Percentiles rank a stretch among this genome's conserved stretches.
These are phyloP conservation scores for Caprella mutica DNA, from an alignment of 2,888 invertebrate genomes.

Conservation along the genomic window DNA sequence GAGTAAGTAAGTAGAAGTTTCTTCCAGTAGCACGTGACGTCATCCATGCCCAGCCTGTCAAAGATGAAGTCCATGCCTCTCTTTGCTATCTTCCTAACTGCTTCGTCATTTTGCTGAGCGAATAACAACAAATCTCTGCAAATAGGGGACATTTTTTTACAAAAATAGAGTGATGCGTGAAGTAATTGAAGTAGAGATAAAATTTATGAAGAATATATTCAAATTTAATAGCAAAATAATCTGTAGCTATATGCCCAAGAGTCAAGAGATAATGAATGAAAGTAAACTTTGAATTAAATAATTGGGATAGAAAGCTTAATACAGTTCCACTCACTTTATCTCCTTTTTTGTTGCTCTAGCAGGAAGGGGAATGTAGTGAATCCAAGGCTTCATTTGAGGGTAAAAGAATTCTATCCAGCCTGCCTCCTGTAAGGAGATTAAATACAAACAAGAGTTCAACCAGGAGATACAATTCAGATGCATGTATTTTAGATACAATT, in stretches of 20 bases:
- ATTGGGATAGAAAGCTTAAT: no score
- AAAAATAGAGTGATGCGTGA: no score
- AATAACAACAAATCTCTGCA: conserved; percentile 57
- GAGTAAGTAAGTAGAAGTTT: conserved; percentile 26
- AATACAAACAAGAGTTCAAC: no score
- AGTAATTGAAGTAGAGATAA: no score
- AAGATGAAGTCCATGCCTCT: conserved; percentile 71
- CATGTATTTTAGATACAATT: no score
- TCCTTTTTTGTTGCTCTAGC: conserved; percentile 55
- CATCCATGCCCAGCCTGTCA: conserved; percentile 66
- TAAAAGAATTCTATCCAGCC: conserved; percentile 96
- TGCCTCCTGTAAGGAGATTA: conserved; percentile 57
- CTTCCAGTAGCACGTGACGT: conserved; percentile 76
- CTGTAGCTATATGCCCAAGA: no score
- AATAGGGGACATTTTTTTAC: no score
- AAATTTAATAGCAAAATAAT: no score
- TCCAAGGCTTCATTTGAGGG: conserved; percentile 77
- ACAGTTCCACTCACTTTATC: conserved; percentile 51
- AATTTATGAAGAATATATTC: no score
- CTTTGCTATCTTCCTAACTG: conserved; percentile 65
- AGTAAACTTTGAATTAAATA: no score
- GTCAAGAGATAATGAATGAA: no score
- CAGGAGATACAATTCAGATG: no score
- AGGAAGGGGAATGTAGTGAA: conserved; percentile 82
- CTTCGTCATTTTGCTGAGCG: conserved; percentile 59